Evolutionary conservation across 2,797 vertebrate genomes (phyloP).

Genomic region (Sebastes alutus): DNA sequence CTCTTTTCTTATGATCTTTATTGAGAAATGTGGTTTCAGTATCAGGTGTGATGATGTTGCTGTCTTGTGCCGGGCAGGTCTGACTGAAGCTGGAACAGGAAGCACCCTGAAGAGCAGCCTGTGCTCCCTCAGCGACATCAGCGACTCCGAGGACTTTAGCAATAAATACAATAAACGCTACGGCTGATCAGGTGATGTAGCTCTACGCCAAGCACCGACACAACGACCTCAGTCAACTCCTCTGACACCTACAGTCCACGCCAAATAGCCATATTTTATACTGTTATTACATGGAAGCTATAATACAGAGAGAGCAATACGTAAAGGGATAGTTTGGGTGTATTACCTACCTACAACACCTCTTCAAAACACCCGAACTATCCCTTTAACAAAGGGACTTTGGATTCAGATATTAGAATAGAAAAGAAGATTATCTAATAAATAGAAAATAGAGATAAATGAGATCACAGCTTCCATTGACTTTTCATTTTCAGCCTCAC

Average conservation of each 20-base stretch:
- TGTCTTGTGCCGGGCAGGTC: conserved; percentile 71
- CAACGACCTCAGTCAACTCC: conserved; percentile 11
- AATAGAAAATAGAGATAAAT: neutral
- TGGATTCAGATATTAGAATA: neutral
- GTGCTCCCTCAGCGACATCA: conserved; percentile 90
- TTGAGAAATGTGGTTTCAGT: neutral
- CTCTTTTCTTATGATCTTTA: too few species aligned
- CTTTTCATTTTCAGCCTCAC: neutral
- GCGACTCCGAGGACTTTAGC: conserved; percentile 86
- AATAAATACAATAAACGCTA: conserved; percentile 22
- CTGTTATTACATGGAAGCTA: neutral
- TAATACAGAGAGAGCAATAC: conserved; percentile 31
- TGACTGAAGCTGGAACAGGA: conserved; percentile 84
- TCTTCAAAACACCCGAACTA: too few species aligned
- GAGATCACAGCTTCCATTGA: neutral
- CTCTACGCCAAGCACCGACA: conserved; percentile 13
- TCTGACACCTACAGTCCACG: neutral
- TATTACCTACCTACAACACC: too few species aligned
- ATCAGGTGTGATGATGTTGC: neutral
- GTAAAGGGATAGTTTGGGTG: neutral
- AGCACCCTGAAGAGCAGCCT: conserved; percentile 91
- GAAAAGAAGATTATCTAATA: neutral
- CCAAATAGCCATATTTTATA: conserved; percentile 13
- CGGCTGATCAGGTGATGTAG: conserved; percentile 36
- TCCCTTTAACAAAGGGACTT: neutral